Evolutionary conservation across 1,140 invertebrate genomes (phyloP), one percentile per base, ranked within the genome.

Genomic region (Drosophila jambulina): DNA sequence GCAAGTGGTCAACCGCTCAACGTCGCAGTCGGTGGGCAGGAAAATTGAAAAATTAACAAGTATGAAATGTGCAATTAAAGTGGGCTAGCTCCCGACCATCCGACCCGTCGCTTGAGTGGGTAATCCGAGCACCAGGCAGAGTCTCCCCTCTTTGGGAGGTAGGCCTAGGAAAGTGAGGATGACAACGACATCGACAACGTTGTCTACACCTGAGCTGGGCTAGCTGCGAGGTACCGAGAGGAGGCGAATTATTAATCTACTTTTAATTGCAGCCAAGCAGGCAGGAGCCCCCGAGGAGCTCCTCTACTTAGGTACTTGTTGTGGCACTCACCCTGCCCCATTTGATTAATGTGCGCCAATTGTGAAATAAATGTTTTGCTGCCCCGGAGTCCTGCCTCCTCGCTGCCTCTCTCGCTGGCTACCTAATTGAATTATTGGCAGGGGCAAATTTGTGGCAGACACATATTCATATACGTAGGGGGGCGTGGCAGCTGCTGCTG

Each of bases 41-140:
- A 82, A 91, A 91, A 90, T 90, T 91, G 86, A 90, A 91, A 90
- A 90, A 90, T 90, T 90, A 90, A 90, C 85, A 90, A 90, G 75
- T 90, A 90, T 85, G 85, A 90, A 90, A 90, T 85, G 85, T 90
- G 85, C 85, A 90, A 90, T 90, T 90, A 90, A 90, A 85, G 85
- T 84, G 82, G 82, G 78, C 43, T 72, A 60, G 23, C 40, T 19
- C 29, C 64, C 43, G 45, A 71, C 70, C 80, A 69, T 71, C 27
- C 32, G 8, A 53, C 25, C 10, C 17, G n/a, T 15, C 27, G 7
- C 29, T 51, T 38, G 36, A 46, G 49, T 54, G 64, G 53, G 84
- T 83, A 87, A 87, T 88, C 61, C 72, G 77, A 88, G 60, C 25
- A 42, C 29, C 29, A 27, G 40, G 17, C 27, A 27, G 10, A 13